Evolutionary conservation across 1,140 invertebrate genomes (phyloP).

Genomic region (Yoshiicerus persimilis): DNA sequence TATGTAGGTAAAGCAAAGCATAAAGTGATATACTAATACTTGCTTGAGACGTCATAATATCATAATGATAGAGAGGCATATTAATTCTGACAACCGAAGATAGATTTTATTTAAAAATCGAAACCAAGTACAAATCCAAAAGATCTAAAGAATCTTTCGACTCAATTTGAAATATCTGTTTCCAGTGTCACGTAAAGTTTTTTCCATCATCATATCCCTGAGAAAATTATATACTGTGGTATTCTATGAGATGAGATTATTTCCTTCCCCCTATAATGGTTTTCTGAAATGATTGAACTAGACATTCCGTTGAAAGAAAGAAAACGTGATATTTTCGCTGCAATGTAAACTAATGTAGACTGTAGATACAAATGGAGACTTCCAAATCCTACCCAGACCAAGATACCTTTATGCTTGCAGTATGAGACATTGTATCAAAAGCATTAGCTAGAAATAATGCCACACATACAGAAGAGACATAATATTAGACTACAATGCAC

Average conservation of each 20-base stretch:
- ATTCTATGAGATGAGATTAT: conserved; percentile 1
- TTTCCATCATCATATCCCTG: background rate
- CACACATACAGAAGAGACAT: background rate
- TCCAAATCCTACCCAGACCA: too few relatives aligned
- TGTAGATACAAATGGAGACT: background rate
- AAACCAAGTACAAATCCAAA: background rate
- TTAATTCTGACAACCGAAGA: background rate
- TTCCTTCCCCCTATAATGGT: background rate
- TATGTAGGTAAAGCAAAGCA: too few relatives aligned
- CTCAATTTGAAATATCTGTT: background rate
- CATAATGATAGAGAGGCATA: background rate
- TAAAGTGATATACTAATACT: too few relatives aligned
- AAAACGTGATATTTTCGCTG: conserved; percentile 29
- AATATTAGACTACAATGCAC: background rate
- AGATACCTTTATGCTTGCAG: background rate
- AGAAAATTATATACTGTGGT: conserved; percentile 34
- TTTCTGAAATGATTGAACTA: background rate
- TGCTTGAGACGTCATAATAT: too few relatives aligned
- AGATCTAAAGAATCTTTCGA: background rate
- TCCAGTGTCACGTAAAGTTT: background rate
- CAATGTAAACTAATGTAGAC: background rate
- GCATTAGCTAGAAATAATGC: background rate
- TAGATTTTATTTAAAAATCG: background rate
- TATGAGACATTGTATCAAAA: background rate
- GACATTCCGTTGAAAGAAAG: background rate